These are phyloP conservation scores for Prunella himalayana DNA, from an alignment of 2,113 vertebrate species.

Conservation along the genomic window DNA sequence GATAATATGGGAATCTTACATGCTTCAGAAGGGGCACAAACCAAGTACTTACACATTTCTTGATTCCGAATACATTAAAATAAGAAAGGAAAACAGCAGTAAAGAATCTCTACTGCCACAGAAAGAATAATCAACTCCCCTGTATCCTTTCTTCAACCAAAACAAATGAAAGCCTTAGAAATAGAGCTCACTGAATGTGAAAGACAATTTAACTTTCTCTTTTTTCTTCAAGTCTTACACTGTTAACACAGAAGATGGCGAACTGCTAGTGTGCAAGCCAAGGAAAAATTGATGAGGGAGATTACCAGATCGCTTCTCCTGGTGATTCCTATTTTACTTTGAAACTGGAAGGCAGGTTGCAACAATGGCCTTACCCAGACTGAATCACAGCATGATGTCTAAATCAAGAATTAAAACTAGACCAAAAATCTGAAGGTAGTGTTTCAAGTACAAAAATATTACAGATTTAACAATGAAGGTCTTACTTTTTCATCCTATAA, in stretches of 20 bases:
- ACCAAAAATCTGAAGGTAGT: neutral
- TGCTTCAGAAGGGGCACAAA: neutral
- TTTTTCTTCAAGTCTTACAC: neutral
- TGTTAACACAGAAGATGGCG: neutral
- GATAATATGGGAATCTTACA: neutral
- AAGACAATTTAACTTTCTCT: neutral
- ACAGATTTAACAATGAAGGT: neutral
- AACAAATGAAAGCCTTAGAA: neutral
- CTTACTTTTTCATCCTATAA: constrained; percentile 90
- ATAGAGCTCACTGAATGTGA: neutral
- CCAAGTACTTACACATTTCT: neutral
- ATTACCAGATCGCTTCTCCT: neutral
- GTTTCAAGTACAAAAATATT: neutral
- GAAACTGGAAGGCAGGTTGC: neutral
- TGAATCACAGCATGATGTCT: neutral
- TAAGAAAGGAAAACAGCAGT: neutral
- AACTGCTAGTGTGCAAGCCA: neutral
- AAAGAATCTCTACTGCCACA: neutral
- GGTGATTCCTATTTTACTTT: neutral
- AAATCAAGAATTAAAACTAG: neutral
- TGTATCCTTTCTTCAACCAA: neutral
- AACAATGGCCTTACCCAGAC: neutral
- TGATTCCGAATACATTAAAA: neutral
- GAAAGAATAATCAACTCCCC: neutral
- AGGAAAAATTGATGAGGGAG: neutral